phyloP scores from a whole-genome alignment of 1,140 invertebrate genomes.

The Glossosoma conforme region DNA sequence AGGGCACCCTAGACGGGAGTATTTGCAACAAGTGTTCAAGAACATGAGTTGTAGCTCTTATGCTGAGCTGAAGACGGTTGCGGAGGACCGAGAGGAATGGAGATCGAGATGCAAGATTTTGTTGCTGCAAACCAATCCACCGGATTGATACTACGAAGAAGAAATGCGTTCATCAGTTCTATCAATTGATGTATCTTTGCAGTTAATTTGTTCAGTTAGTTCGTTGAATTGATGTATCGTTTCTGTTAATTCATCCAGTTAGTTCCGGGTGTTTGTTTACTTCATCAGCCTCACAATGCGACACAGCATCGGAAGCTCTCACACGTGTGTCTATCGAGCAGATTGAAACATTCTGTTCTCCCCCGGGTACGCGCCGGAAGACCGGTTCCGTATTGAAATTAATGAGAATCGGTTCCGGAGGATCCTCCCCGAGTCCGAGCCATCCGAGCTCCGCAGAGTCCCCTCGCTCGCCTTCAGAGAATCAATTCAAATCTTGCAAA shows the following conservation, averaged over 20 bases:
- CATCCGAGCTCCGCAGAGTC: neutral
- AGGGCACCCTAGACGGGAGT: too few species aligned
- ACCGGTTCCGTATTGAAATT: slow-evolving; percentile 26
- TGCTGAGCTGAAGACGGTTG: too few species aligned
- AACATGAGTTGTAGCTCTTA: too few species aligned
- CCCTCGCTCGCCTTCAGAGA: slow-evolving; percentile 6
- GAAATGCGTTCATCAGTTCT: slow-evolving; percentile 6
- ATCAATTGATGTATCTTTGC: neutral
- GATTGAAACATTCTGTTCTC: slow-evolving; percentile 25
- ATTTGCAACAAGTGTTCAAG: too few species aligned
- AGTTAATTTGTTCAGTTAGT: neutral
- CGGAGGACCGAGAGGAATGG: too few species aligned
- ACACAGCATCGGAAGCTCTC: neutral
- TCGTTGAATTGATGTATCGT: neutral
- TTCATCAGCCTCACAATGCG: neutral
- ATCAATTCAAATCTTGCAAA: slow-evolving; percentile 31
- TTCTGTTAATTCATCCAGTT: neutral
- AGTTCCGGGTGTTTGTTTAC: neutral
- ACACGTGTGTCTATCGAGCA: neutral
- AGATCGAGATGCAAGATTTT: too few species aligned
- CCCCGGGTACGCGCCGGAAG: neutral
- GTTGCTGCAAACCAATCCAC: too few species aligned
- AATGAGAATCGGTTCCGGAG: slow-evolving; percentile 12
- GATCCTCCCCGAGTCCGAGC: neutral
- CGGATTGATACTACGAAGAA: too few species aligned